Base-by-base conservation (phyloP, 2,113 vertebrate genomes). In the Hippotragus niger region DNA sequence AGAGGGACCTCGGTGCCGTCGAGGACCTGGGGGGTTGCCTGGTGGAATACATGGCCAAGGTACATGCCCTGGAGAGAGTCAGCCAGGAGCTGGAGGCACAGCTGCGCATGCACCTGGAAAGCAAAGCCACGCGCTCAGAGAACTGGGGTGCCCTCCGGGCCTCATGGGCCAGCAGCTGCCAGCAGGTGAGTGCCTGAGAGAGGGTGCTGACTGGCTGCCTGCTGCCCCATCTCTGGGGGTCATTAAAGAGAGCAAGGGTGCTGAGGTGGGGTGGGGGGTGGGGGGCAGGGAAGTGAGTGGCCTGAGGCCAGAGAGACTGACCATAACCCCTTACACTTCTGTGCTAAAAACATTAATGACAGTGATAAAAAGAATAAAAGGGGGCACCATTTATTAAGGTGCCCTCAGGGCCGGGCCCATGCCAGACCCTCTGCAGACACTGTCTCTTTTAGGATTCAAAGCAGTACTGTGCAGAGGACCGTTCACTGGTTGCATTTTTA, bases 41-140 rank as follows among this genome's bases (percentile, higher is more conserved):
- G 98, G 98, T 99, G 99, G 99, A 99, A 96, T 99, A 99, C 97
- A 98, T 99, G 1, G 99, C 99, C 98, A 99, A 99, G 97, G 99
- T 99, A 45, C 98, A 98, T 0, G 99, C 99, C 0, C 99, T 99
- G 9, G 99, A 99, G 96, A 98, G 99, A 89, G 98, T 99, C 87
- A 99, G 99, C 99, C 99, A 99, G 52, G 99, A 99, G 98, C 99
- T 99, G 98, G 99, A 99, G 94, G 98, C 99, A 21, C 99, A 99
- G 92, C 99, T 99, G 95, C 98, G 99, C 1, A 98, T 98, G 50
- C 99, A 99, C 82, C 98, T 99, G 98, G 99, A 99, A 98, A 99
- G 99, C 97, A 99, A 99, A 83, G 99, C 99, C 0, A 98, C 98
- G 80, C 99, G 98, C 3, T 99, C 99, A 0, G 98, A 99, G 74